Conservation (phyloP, 2,113 vertebrate genomes). For the Mixornis gularis region DNA sequence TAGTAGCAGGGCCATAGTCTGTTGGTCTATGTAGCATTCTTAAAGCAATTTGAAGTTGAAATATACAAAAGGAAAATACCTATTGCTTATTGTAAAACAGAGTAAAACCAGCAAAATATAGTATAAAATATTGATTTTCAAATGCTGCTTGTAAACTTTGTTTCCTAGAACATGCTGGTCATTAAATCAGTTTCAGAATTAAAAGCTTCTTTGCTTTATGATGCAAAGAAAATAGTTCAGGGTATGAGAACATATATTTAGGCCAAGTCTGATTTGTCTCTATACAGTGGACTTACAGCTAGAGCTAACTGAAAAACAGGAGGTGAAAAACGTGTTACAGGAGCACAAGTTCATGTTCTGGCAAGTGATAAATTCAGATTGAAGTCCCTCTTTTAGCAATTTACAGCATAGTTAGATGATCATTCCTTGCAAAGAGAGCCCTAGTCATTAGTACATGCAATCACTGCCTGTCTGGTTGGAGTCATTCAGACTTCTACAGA, state of each 20-base stretch:
- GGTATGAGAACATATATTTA: background rate
- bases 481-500: background rate
- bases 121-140: background rate
- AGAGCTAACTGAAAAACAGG: background rate
- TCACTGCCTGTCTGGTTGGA: background rate
- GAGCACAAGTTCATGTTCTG: background rate
- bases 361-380: slow-evolving; percentile 12
- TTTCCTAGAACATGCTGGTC: background rate
- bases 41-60: background rate
- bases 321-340: background rate
- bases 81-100: background rate
- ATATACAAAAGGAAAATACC: background rate
- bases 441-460: background rate
- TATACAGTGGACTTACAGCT: background rate
- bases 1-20: background rate
- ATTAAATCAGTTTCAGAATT: background rate
- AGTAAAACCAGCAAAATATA: background rate
- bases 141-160: background rate
- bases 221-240: background rate
- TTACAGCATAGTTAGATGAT: background rate
- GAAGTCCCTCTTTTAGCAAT: background rate
- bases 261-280: background rate
- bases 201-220: background rate
- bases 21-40: background rate
- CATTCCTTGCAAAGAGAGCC: background rate